These are phyloP conservation scores for Sarotherodon lohbergeri DNA, from an alignment of 2,113 vertebrate species.

Conservation along the genomic window DNA sequence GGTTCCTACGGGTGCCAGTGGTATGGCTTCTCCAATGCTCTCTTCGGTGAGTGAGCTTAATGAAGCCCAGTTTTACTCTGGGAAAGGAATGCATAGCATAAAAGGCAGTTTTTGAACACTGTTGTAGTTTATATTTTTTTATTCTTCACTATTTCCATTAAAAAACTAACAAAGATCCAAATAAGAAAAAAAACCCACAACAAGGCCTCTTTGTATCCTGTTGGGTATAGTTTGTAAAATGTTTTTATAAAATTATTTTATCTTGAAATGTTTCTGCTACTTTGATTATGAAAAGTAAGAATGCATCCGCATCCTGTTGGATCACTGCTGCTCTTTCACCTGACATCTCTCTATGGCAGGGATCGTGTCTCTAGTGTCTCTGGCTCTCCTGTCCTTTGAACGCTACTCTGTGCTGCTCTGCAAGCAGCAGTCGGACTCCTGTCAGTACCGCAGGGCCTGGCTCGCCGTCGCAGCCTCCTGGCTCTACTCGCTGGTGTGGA, in stretches of 20 bases:
- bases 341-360: not conserved
- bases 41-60: slow-evolving; percentile 23
- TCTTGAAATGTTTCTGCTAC: not conserved
- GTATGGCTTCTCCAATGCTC: slow-evolving; percentile 51
- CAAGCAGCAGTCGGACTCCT: not conserved
- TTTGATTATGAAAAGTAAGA: not conserved
- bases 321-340: not conserved
- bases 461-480: slow-evolving; percentile 18
- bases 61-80: not conserved
- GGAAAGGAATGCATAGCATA: not conserved
- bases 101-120: not conserved
- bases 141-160: not conserved
- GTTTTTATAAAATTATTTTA: not conserved
- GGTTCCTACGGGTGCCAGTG: slow-evolving; percentile 37
- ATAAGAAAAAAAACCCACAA: not conserved
- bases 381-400: slow-evolving; percentile 47
- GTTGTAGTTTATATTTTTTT: not conserved
- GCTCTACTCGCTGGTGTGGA: slow-evolving; percentile 51
- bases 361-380: slow-evolving; percentile 42
- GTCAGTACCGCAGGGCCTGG: slow-evolving; percentile 28
- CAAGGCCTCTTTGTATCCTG: no score
- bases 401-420: slow-evolving; percentile 3
- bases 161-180: not conserved
- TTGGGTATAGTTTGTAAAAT: not conserved
- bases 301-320: not conserved